Evolutionary conservation across 2,113 vertebrate species (phyloP), one percentile per base, ranked within the genome.

Genomic region (Dicaeum eximium): DNA sequence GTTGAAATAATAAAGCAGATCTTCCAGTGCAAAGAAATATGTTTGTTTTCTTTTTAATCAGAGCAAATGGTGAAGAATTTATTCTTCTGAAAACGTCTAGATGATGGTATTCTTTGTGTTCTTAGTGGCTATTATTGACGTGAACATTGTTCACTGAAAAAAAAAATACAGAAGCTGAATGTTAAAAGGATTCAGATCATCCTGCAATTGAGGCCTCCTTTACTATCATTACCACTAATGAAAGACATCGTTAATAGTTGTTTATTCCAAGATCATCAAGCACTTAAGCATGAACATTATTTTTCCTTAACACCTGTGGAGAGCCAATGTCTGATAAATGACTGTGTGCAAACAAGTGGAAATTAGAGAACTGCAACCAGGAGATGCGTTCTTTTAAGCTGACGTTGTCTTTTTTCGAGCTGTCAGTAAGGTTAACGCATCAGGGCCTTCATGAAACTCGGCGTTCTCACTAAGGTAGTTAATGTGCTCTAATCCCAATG

Each of bases 191-290:
- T 93, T 81, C 58, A 37, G 38, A 81, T 85, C 42, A 44, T 75
- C 40, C 45, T 86, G 58, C 56, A 86, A 1, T 61, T 67, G 72
- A 86, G 67, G 19, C 67, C 37, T 88, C 88, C 86, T 92, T 78
- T 80, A 44, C 60, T 78, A 16, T 92, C 58, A 51, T 78, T 69
- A 65, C 53, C 80, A 47, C 64, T 53, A 62, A 30, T 78, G 75
- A 94, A 94, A 74, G 72, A 57, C 38, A 25, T 42, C 30, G 13
- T 88, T 94, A 86, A 65, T 86, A 88, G 72, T 80, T 95, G 71
- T 94, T 90, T 88, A 95, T 66, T 86, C 42, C 67, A 74, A 58
- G 82, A 88, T 95, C 72, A 86, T 90, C 80, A 93, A 88, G 64
- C 80, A 67, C 82, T 86, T 80, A 83, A 84, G 56, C 24, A 24